Percentiles rank a stretch among this genome's conserved stretches.
Evolutionary conservation across 2,797 vertebrate genomes (phyloP).

Genomic region (Sebastes trivittatus): DNA sequence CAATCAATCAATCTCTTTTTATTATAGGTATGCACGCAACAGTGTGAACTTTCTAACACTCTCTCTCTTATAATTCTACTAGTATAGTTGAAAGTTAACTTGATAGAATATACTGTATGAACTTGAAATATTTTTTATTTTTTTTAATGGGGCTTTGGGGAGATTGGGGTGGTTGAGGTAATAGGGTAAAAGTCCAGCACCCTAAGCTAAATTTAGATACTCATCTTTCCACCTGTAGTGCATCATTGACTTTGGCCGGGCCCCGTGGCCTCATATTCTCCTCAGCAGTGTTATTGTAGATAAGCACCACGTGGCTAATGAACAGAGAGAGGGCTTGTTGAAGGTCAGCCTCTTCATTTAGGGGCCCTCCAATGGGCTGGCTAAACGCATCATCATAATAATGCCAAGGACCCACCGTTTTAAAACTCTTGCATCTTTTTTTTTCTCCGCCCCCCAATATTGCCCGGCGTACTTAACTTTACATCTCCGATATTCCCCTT

Average conservation of each 20-base stretch:
- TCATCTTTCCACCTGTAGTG: constrained; percentile 63
- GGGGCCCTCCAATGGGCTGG: constrained; percentile 76
- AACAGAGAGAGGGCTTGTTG: constrained; percentile 82
- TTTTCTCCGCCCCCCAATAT: constrained; percentile 22
- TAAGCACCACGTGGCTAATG: constrained; percentile 83
- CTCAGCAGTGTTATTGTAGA: constrained; percentile 75
- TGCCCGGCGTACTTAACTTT: constrained; percentile 65
- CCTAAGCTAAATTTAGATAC: constrained; percentile 52
- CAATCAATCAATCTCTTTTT: neutral
- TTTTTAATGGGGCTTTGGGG: neutral
- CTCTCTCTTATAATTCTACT: constrained; percentile 2
- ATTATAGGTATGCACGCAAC: neutral
- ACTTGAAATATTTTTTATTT: neutral
- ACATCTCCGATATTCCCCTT: constrained; percentile 64
- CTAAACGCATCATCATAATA: constrained; percentile 81
- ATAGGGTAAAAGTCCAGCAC: constrained; percentile 25
- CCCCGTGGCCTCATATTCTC: constrained; percentile 68
- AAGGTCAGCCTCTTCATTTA: constrained; percentile 87
- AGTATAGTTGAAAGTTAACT: constrained; percentile 41
- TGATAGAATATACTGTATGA: constrained; percentile 32
- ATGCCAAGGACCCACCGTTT: constrained; percentile 72
- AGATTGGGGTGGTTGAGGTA: constrained; percentile 19
- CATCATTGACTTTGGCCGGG: constrained; percentile 69
- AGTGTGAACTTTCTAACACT: neutral
- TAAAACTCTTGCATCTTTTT: constrained; percentile 69